A percentile compares a stretch with the other conserved stretches of the same genome.
Conservation (phyloP, 2,888 invertebrate genomes). For the Eucera pruinosa region DNA sequence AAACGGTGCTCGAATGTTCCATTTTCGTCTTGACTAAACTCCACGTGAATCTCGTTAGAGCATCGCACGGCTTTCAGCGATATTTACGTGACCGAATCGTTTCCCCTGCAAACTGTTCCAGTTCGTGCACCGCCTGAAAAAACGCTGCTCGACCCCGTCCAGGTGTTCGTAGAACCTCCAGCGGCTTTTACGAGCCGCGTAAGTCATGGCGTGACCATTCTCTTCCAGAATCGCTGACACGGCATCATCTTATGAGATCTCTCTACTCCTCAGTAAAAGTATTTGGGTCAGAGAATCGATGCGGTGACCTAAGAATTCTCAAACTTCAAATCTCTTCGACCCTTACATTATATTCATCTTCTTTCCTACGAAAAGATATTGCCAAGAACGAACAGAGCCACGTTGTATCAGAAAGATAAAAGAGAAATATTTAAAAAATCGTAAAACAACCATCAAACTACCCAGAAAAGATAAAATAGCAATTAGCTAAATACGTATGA, state of each 20-base stretch:
- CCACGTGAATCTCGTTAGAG: constrained; percentile 46
- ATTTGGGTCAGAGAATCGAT: constrained; percentile 42
- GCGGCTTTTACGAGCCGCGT: constrained; percentile 62
- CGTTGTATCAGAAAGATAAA: too few relatives aligned
- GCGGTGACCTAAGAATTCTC: too few relatives aligned
- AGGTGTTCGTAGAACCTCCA: constrained; percentile 62
- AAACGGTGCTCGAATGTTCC: background rate
- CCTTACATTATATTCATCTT: too few relatives aligned
- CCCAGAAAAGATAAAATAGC: too few relatives aligned
- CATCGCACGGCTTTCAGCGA: constrained; percentile 30
- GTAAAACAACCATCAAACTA: too few relatives aligned
- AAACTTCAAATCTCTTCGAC: too few relatives aligned
- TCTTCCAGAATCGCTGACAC: constrained; percentile 47
- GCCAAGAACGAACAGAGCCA: too few relatives aligned
- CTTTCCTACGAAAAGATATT: too few relatives aligned
- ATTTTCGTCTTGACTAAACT: background rate
- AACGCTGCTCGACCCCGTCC: constrained; percentile 46
- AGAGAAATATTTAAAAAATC: too few relatives aligned
- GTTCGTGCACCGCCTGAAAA: constrained; percentile 45
- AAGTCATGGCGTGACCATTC: constrained; percentile 61
- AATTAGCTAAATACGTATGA: too few relatives aligned
- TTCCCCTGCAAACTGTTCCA: constrained; percentile 52
- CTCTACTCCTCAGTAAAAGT: constrained; percentile 19
- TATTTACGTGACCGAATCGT: constrained; percentile 57
- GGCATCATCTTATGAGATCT: constrained; percentile 53